Evolutionary conservation across 2,797 vertebrate genomes (phyloP), one percentile per base, ranked within the genome.

Genomic region (Acipenser ruthenus): DNA sequence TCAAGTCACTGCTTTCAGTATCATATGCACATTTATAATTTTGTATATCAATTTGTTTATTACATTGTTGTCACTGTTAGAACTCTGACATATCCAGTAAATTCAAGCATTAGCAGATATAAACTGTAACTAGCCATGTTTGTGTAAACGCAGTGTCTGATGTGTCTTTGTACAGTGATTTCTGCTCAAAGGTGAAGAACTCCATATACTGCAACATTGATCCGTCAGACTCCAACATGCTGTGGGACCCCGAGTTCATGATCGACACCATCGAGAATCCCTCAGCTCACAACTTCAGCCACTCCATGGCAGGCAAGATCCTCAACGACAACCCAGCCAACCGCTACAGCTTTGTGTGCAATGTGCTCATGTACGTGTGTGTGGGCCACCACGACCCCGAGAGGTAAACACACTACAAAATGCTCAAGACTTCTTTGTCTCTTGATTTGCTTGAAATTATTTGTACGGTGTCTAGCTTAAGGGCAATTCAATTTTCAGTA

Each of bases 141-240:
- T 37, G 23, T 37, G 23, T 37, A 37, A 37, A 4, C 4, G 2
- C 23, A 37, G 23, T 37, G 4, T 37, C 23, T 37, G 23, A 37
- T 37, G 23, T 37, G 23, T 65, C 8, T 72, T 0, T 60, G 60
- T 75, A 18, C 77, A 99, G 97, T 11, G 97, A 99, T 82, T 98
- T 98, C 81, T 99, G 96, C 85, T 98, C 96, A 75, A 99, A 98
- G 78, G 97, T 99, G 75, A 99, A 99, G 85, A 99, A 98, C 78
- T 99, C 94, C 8, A 99, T 99, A 80, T 99, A 99, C 82, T 99
- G 94, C 80, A 99, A 98, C 3, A 97, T 98, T 63, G 96, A 98
- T 73, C 97, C 97, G 0, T 99, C 97, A 0, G 96, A 99, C 78
- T 99, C 97, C 59, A 99, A 99, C 86, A 98, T 99, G 96, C 89